Evolutionary conservation across 2,113 vertebrate species (phyloP).

Genomic region (Gracilinanus agilis): DNA sequence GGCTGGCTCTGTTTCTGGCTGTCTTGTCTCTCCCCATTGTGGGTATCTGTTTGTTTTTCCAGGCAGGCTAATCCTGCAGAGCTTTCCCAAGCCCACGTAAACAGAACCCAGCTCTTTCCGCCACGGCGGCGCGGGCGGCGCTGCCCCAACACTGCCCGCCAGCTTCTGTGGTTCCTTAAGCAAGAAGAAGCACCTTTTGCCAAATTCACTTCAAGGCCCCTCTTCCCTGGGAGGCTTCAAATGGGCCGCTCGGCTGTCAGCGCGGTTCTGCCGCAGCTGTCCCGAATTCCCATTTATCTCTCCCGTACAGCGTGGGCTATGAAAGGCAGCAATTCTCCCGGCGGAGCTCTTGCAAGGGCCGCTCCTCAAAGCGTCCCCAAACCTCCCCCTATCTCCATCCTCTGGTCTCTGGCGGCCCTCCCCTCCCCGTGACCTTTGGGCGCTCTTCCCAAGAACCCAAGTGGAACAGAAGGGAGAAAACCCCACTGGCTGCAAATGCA

Average conservation of each 20-base stretch:
- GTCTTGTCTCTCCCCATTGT: neutral
- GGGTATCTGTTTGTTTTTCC: neutral
- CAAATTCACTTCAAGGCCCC: neutral
- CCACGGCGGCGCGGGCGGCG: too few relatives aligned
- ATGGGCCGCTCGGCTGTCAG: neutral
- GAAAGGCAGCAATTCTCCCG: conserved; percentile 35
- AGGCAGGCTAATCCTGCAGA: neutral
- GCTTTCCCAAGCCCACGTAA: neutral
- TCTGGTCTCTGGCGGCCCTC: rapidly evolving
- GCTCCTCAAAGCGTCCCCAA: conserved; percentile 48
- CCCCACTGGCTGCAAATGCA: conserved; percentile 34
- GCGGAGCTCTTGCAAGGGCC: neutral
- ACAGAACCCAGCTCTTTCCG: neutral
- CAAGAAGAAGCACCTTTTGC: conserved; percentile 8
- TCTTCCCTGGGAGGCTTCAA: neutral
- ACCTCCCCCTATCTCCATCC: neutral
- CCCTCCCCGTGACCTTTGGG: conserved; percentile 38
- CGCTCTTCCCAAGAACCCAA: conserved; percentile 56
- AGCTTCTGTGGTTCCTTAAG: neutral
- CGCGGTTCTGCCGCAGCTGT: neutral
- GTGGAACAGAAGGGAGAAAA: conserved; percentile 38
- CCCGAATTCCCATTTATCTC: conserved; percentile 12
- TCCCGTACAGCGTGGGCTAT: conserved; percentile 48
- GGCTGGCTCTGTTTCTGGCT: neutral
- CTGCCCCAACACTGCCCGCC: too few relatives aligned